Base-by-base conservation (phyloP, 2,113 vertebrate genomes). In the Picathartes gymnocephalus region DNA sequence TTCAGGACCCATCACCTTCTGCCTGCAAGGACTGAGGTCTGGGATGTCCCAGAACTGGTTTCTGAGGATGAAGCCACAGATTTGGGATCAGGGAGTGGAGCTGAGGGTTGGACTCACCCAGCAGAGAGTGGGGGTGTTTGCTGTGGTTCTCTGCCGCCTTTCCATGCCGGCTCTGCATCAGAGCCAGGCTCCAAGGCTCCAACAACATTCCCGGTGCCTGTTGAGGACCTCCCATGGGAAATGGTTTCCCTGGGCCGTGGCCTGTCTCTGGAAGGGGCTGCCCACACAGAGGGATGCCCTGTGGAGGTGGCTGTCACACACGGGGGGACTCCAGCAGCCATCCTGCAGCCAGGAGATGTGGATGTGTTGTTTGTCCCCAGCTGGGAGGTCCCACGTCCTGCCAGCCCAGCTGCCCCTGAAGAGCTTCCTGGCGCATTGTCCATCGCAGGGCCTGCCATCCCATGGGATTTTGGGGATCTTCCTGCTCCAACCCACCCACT, bases 11-110 rank as follows among this genome's bases (percentile, higher is more conserved):
- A 13, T 69, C 86, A 76, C 33, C 45, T 81, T 47, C 92, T 78
- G 24, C 93, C 87, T 69, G 95, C 58, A 89, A 95, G 93, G 73
- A 82, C 92, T 18, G 93, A 96, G 50, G 44, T 93, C 76, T 96
- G 92, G 84, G 87, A 45, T 45, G 51, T 78, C 94, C 93, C 91
- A 82, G 96, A 90, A 53, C 56, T 96, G 86, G 62, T 92, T 57
- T 97, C 92, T 47, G 35, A 92, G 88, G 93, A 91, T 9, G 62
- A 96, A 92, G 50, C 48, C 54, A 6, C 79, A 58, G 88, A 84
- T 68, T 88, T 93, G 74, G 84, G 86, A 27, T 77, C 82, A 86
- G 94, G 93, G 71, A 72, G 58, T 7, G 62, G 95, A 70, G 57
- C 58, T 45, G 91, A 94, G 77, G 93, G 82, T 48, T 94, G 70